Conservation (phyloP, 2,888 invertebrate genomes). For the Neoaliturus tenellus region DNA sequence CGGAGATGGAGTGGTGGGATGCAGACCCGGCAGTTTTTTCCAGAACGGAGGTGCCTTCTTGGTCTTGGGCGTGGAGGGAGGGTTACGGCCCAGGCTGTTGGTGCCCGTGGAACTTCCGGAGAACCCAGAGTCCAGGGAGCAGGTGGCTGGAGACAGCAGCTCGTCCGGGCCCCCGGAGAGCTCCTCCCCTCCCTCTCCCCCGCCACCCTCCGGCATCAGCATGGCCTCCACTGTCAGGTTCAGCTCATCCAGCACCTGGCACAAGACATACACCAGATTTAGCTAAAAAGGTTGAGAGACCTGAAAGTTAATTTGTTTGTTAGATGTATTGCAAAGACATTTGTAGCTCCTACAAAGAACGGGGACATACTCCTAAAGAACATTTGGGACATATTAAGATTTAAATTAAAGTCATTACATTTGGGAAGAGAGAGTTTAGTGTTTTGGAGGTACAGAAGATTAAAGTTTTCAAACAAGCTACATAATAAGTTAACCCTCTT, state of each 20-base stretch:
- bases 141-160: constrained; percentile 80
- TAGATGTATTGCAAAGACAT: too few relatives aligned
- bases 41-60: constrained; percentile 66
- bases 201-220: constrained; percentile 82
- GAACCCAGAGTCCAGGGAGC: constrained; percentile 67
- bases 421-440: too few relatives aligned
- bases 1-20: not conserved
- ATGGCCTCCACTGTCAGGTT: constrained; percentile 93
- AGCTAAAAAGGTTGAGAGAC: too few relatives aligned
- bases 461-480: too few relatives aligned
- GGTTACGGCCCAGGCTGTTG: constrained; percentile 63
- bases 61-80: constrained; percentile 59
- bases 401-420: too few relatives aligned
- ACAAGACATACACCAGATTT: too few relatives aligned
- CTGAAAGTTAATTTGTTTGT: too few relatives aligned
- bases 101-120: constrained; percentile 67
- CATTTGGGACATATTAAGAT: too few relatives aligned
- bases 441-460: too few relatives aligned
- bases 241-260: constrained; percentile 84
- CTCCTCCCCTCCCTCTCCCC: constrained; percentile 69
- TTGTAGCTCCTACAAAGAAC: too few relatives aligned
- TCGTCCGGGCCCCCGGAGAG: constrained; percentile 79
- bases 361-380: too few relatives aligned
- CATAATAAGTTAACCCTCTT: too few relatives aligned
- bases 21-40: constrained; percentile 66